Conservation (phyloP, 2,888 invertebrate species). For the Tuberolachnus salignus region DNA sequence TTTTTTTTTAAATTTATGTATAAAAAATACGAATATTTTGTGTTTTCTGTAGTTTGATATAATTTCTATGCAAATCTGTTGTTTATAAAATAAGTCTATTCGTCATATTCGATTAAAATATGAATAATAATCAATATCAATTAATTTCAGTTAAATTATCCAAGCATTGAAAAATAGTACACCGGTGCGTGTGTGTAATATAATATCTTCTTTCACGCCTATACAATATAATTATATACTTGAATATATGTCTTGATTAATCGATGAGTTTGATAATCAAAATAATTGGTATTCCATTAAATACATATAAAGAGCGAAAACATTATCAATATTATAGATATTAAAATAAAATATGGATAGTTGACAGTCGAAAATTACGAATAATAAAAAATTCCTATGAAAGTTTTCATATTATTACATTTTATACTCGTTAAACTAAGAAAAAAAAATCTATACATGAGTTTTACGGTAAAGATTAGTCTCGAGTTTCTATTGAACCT, state of each 20-base stretch:
- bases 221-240: neutral
- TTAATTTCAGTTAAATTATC: neutral
- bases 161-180: neutral
- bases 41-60: no score
- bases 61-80: no score
- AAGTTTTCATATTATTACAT: no score
- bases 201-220: constrained; percentile 11
- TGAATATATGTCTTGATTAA: neutral
- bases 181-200: neutral
- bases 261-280: neutral
- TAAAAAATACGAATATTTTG: no score
- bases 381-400: no score
- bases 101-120: neutral
- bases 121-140: constrained; percentile 5
- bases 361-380: no score
- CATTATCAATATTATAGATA: neutral
- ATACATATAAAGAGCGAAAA: neutral
- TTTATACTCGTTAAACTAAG: no score
- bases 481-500: no score
- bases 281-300: neutral
- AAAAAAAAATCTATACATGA: no score
- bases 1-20: no score
- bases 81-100: neutral
- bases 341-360: neutral
- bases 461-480: no score